Evolutionary conservation across 2,113 vertebrate species (phyloP).

Genomic region (Oreochromis tanganicae): DNA sequence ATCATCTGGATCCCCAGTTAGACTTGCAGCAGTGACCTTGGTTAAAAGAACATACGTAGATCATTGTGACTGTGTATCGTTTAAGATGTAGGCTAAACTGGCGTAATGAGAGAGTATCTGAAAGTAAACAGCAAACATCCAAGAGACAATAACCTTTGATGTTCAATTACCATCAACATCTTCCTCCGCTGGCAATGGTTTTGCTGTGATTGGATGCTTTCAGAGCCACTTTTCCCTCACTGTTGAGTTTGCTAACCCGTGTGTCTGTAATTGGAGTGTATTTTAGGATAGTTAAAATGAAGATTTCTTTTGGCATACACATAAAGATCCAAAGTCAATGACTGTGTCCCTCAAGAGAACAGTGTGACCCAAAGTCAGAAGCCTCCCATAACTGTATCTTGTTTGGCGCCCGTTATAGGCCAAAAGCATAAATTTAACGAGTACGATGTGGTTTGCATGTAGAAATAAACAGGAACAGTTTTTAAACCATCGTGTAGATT

Average conservation of each 20-base stretch:
- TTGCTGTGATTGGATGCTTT: not conserved
- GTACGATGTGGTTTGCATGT: not conserved
- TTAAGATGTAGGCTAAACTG: not conserved
- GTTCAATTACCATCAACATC: not conserved
- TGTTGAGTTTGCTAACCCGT: not conserved
- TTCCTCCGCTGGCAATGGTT: not conserved
- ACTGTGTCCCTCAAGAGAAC: not conserved
- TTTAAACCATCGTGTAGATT: not conserved
- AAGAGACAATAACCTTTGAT: not conserved
- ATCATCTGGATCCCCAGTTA: not conserved
- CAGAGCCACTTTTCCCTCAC: not conserved
- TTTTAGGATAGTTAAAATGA: slow-evolving; percentile 7
- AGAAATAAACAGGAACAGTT: not conserved
- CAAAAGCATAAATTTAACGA: not conserved
- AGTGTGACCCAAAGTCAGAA: slow-evolving; percentile 21
- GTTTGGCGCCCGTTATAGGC: not conserved
- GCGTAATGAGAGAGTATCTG: not conserved
- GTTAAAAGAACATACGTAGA: not conserved
- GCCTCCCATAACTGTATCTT: slow-evolving; percentile 9
- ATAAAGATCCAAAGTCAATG: not conserved
- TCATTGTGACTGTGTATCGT: not conserved
- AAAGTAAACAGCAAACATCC: not conserved
- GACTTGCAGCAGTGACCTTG: not conserved
- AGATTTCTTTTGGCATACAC: not conserved
- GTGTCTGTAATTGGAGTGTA: not conserved